Conservation (phyloP, 2,797 vertebrate genomes). For the Onychomys leucogaster region DNA sequence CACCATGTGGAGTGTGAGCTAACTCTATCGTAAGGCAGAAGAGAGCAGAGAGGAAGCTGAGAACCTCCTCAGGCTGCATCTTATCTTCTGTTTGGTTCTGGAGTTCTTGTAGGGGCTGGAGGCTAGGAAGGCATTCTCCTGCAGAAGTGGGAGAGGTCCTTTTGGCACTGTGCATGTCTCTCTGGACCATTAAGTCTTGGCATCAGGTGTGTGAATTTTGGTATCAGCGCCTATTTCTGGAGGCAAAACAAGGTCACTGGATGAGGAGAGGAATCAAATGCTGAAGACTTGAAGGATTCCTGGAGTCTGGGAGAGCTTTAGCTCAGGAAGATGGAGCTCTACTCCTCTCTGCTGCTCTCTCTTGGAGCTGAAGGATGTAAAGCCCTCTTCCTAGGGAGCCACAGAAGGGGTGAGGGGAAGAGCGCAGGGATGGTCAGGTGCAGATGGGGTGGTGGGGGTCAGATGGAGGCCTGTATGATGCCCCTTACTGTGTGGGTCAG, state of each 20-base stretch:
- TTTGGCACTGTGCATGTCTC: not conserved
- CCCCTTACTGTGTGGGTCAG: not conserved
- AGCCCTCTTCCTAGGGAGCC: not conserved
- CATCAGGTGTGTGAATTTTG: conserved; percentile 6
- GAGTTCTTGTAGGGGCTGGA: not conserved
- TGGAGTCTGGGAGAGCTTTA: not conserved
- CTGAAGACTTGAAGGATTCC: conserved; percentile 39
- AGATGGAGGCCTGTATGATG: not conserved
- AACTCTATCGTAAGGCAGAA: not conserved
- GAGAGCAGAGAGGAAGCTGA: not conserved
- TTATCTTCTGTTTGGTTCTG: not conserved
- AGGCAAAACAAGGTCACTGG: conserved; percentile 56
- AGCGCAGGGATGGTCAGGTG: rapidly evolving
- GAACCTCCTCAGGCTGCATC: not conserved
- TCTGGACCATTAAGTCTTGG: conserved; percentile 20
- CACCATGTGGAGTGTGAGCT: not conserved
- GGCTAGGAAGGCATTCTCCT: not conserved
- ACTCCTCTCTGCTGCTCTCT: not conserved
- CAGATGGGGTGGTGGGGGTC: not conserved
- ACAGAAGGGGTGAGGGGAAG: not conserved
- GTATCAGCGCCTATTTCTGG: conserved; percentile 45
- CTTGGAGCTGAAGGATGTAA: not conserved
- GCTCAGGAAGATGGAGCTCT: not conserved
- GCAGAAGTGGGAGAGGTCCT: not conserved
- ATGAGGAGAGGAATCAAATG: conserved; percentile 17